phyloP scores from a whole-genome alignment of 2,888 invertebrate species.

The Arenicola marina region DNA sequence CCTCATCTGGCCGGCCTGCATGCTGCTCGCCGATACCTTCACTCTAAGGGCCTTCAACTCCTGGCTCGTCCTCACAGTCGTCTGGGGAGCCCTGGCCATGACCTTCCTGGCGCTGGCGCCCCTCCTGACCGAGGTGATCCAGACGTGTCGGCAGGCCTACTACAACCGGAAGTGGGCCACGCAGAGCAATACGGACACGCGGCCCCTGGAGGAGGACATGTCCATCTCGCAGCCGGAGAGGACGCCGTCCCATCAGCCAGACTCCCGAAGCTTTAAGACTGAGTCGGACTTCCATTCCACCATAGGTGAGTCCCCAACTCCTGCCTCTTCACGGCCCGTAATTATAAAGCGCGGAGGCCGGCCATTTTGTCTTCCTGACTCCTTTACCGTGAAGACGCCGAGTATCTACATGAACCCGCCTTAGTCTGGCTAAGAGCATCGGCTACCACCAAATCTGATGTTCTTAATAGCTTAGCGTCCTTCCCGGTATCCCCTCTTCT shows the following conservation, averaged over 20 bases:
- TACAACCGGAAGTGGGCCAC: slow-evolving; percentile 28
- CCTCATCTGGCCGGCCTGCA: slow-evolving; percentile 33
- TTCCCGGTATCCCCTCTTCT: no score
- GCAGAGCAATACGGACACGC: not conserved
- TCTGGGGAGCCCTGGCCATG: slow-evolving; percentile 19
- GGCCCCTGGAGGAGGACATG: not conserved
- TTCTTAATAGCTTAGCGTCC: no score
- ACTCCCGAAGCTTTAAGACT: not conserved
- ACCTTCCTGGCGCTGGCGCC: slow-evolving; percentile 26
- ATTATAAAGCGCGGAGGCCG: no score
- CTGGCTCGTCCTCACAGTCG: slow-evolving; percentile 23
- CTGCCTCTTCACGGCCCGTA: no score
- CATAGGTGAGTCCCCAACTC: slow-evolving; percentile 5
- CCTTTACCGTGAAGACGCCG: no score
- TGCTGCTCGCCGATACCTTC: slow-evolving; percentile 24
- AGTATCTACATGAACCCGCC: no score
- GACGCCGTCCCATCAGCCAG: not conserved
- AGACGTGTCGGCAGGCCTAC: slow-evolving; percentile 20
- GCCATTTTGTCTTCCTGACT: no score
- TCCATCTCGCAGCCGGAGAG: not conserved
- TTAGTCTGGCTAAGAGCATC: no score
- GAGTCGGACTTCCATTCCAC: slow-evolving; percentile 12
- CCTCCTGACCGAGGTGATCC: slow-evolving; percentile 24
- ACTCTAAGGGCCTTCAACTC: slow-evolving; percentile 2
- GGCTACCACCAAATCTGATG: no score